phyloP scores from a whole-genome alignment of 1,140 invertebrate species.

The Cataglyphis hispanica region DNA sequence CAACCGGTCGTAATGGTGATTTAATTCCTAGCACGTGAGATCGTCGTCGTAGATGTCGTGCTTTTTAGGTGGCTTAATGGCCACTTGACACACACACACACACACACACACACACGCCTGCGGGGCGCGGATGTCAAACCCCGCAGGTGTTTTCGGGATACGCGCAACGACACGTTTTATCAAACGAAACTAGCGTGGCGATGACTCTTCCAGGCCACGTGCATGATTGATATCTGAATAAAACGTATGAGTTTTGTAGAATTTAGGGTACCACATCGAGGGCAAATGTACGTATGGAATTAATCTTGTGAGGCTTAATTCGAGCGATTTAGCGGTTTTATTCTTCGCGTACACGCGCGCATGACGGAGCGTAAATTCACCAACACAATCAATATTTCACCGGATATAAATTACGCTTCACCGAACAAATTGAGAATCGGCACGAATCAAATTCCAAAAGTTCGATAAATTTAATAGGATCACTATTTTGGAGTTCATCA shows the following conservation, averaged over 20 bases:
- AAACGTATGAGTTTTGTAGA: slow-evolving; percentile 60
- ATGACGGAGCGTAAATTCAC: not conserved
- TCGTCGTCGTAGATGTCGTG: slow-evolving; percentile 78
- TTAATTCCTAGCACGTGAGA: slow-evolving; percentile 83
- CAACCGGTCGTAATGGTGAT: slow-evolving; percentile 82
- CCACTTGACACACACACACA: slow-evolving; percentile 78
- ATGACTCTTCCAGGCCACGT: slow-evolving; percentile 62
- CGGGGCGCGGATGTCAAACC: not conserved
- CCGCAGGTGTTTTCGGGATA: slow-evolving; percentile 63
- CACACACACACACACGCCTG: not conserved
- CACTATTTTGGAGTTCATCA: not conserved
- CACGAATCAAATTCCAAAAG: not conserved
- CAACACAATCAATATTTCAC: slow-evolving; percentile 16
- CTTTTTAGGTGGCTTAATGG: slow-evolving; percentile 81
- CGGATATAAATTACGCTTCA: slow-evolving; percentile 26
- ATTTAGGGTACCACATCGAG: slow-evolving; percentile 37
- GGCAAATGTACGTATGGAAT: slow-evolving; percentile 47
- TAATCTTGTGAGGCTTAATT: slow-evolving; percentile 51
- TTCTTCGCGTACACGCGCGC: not conserved
- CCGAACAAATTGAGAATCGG: not conserved
- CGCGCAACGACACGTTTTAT: slow-evolving; percentile 60
- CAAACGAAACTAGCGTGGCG: slow-evolving; percentile 60
- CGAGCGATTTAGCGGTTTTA: slow-evolving; percentile 22
- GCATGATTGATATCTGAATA: slow-evolving; percentile 59
- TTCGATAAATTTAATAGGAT: not conserved